These are phyloP conservation scores for Ethmia dodecea DNA, from an alignment of 2,888 invertebrate species.

Conservation along the genomic window DNA sequence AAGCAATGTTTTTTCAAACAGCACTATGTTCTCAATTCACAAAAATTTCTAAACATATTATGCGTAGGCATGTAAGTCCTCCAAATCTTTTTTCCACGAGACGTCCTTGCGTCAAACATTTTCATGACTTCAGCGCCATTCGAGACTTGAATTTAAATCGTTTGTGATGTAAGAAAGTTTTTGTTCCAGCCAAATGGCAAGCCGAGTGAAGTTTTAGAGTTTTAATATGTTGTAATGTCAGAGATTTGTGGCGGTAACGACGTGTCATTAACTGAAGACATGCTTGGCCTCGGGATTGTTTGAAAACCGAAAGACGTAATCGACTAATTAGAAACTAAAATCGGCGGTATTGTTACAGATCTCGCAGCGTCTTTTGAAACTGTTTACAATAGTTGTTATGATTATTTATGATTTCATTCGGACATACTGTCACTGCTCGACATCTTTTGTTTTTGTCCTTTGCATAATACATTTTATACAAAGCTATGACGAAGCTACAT, in stretches of 20 bases:
- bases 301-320: constrained; percentile 39
- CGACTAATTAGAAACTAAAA: constrained; percentile 41
- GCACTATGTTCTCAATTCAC: too few species aligned
- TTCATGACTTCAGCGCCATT: constrained; percentile 29
- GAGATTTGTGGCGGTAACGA: constrained; percentile 73
- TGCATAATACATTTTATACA: too few species aligned
- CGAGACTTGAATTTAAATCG: constrained; percentile 68
- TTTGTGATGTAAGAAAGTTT: constrained; percentile 69
- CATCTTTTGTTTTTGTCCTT: too few species aligned
- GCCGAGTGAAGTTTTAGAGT: constrained; percentile 67
- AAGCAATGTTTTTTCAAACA: too few species aligned
- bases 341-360: constrained; percentile 24
- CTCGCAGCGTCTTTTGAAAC: too few species aligned
- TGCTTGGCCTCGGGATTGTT: constrained; percentile 38
- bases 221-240: constrained; percentile 73
- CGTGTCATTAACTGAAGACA: constrained; percentile 61
- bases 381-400: too few species aligned
- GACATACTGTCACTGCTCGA: too few species aligned
- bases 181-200: constrained; percentile 64
- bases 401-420: too few species aligned
- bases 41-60: too few species aligned
- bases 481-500: too few species aligned
- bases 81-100: constrained; percentile 6
- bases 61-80: too few species aligned
- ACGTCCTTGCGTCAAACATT: constrained; percentile 26